phyloP scores from a whole-genome alignment of 2,797 vertebrate genomes.

The Microcaecilia unicolor region DNA sequence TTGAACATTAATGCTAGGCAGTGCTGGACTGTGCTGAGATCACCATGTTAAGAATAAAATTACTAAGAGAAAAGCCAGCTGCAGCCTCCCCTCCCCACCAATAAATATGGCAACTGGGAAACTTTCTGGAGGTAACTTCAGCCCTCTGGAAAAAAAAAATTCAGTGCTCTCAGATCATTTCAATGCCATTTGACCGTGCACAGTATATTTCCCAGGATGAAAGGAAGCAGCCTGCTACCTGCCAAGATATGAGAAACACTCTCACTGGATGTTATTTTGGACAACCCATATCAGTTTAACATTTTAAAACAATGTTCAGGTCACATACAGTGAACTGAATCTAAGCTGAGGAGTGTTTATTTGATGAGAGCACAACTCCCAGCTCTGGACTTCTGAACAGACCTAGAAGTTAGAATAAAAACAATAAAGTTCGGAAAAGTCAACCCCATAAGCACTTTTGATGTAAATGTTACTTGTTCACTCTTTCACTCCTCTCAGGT shows the following conservation, averaged over 20 bases:
- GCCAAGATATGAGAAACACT: background rate
- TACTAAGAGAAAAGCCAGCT: conserved; percentile 27
- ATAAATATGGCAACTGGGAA: conserved; percentile 2
- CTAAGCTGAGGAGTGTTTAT: too few relatives aligned
- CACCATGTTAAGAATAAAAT: conserved; percentile 28
- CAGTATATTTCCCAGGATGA: background rate
- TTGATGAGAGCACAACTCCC: too few relatives aligned
- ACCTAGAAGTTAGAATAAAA: too few relatives aligned
- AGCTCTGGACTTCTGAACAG: too few relatives aligned
- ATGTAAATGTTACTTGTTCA: too few relatives aligned
- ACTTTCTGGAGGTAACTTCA: conserved; percentile 7
- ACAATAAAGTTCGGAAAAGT: too few relatives aligned
- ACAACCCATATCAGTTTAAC: background rate
- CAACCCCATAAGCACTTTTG: too few relatives aligned
- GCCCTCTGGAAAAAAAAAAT: background rate
- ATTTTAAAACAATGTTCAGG: background rate
- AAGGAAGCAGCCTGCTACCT: conserved; percentile 6
- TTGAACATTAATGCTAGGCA: conserved; percentile 50
- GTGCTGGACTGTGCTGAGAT: conserved; percentile 22
- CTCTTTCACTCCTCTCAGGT: too few relatives aligned
- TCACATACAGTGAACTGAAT: too few relatives aligned
- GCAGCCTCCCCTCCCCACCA: conserved; percentile 5
- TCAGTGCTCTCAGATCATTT: background rate
- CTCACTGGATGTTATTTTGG: background rate
- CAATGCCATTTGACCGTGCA: conserved; percentile 1